Evolutionary conservation across 2,888 invertebrate species (phyloP).

Genomic region (Subacronicta megacephala): DNA sequence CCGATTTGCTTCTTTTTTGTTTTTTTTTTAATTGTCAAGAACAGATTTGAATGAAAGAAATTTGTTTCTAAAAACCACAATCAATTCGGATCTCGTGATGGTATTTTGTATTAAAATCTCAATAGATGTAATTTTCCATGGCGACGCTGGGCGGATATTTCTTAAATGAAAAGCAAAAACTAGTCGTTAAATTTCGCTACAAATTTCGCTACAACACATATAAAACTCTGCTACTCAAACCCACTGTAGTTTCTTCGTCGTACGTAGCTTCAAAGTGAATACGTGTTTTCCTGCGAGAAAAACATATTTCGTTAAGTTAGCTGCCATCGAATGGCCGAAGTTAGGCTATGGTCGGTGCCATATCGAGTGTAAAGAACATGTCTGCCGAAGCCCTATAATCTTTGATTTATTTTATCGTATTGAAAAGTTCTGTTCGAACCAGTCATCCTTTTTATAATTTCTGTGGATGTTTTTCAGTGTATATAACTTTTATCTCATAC

Average conservation of each 20-base stretch:
- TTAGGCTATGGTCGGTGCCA: conserved; percentile 38
- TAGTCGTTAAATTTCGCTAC: no score
- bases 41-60: no score
- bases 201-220: not conserved
- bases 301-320: conserved; percentile 51
- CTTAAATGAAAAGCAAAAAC: no score
- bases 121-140: no score
- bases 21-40: no score
- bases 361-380: conserved; percentile 49
- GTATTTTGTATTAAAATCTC: no score
- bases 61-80: no score
- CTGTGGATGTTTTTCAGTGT: not conserved
- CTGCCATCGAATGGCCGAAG: conserved; percentile 46
- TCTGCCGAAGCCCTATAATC: conserved; percentile 44
- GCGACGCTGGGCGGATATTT: no score
- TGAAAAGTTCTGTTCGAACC: conserved; percentile 35
- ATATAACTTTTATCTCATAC: no score
- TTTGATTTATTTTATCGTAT: conserved; percentile 52
- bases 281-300: conserved; percentile 41
- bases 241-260: conserved; percentile 1
- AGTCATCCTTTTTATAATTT: conserved; percentile 2
- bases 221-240: not conserved
- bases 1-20: no score
- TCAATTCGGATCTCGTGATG: no score
- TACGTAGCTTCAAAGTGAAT: conserved; percentile 30